Conservation (phyloP, 37 sponge, comb jelly and placozoan species). For the Tethya wilhelma region DNA sequence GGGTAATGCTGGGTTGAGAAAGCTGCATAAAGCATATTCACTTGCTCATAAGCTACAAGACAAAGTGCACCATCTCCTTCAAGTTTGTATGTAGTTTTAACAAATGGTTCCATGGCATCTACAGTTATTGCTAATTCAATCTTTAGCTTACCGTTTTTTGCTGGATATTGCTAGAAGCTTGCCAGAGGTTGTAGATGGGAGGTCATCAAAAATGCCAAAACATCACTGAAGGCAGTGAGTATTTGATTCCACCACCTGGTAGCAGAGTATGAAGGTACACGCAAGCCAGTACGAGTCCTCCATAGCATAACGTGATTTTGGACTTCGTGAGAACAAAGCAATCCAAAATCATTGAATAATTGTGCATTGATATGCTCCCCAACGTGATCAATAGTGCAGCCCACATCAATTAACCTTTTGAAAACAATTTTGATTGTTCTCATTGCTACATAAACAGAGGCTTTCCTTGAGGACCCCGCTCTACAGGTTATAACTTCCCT, state of each 20-base stretch:
- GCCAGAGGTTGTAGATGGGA: neutral
- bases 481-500: too few species aligned
- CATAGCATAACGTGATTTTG: too few species aligned
- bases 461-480: too few species aligned
- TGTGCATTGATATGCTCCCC: too few species aligned
- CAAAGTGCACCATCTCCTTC: constrained; percentile 54
- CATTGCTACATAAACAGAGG: too few species aligned
- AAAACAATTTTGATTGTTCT: too few species aligned
- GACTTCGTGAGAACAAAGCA: too few species aligned
- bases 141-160: neutral
- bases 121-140: constrained; percentile 48
- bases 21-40: neutral
- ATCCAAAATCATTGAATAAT: too few species aligned
- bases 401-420: too few species aligned
- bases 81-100: constrained; percentile 49
- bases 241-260: constrained; percentile 58
- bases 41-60: constrained; percentile 15
- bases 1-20: constrained; percentile 15
- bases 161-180: constrained; percentile 29
- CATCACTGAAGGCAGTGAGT: constrained; percentile 20
- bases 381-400: too few species aligned
- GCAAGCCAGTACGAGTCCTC: too few species aligned
- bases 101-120: constrained; percentile 64
- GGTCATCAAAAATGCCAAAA: constrained; percentile 27
- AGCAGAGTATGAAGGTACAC: too few species aligned